Percentiles rank a stretch among this genome's conserved stretches.
These are phyloP conservation scores for Diaperis boleti DNA, from an alignment of 2,888 invertebrate species.

Conservation along the genomic window DNA sequence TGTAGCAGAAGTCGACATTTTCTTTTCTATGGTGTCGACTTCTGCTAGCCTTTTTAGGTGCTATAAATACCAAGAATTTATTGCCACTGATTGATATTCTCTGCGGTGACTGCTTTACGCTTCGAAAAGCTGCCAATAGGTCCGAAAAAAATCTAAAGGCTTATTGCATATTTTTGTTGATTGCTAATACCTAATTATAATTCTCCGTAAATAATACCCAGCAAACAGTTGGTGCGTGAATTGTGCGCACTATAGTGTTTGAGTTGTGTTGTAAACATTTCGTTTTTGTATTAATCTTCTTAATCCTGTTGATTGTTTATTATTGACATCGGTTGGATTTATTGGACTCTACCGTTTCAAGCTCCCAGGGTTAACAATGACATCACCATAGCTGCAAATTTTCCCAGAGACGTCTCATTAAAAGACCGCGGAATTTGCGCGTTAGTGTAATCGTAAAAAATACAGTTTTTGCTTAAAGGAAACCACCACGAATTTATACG, in stretches of 20 bases:
- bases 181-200: slow-evolving; percentile 24
- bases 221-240: slow-evolving; percentile 1
- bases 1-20: too few species aligned
- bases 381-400: slow-evolving; percentile 15
- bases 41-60: not conserved
- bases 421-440: too few species aligned
- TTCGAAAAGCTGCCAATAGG: not conserved
- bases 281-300: not conserved
- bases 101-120: not conserved
- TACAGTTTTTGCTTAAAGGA: too few species aligned
- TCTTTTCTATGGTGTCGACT: not conserved
- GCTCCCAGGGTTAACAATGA: too few species aligned
- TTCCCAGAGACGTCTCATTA: slow-evolving; percentile 23
- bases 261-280: slow-evolving; percentile 1
- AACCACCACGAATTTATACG: too few species aligned
- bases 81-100: not conserved
- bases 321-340: not conserved
- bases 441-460: too few species aligned
- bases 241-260: not conserved
- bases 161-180: slow-evolving; percentile 14
- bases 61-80: not conserved
- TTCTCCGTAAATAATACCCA: slow-evolving; percentile 9
- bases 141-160: not conserved
- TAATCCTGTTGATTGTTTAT: not conserved
- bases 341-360: too few species aligned